Percentiles rank a stretch among this genome's conserved stretches.
Conservation (phyloP, 2,113 vertebrate species). For the Ictalurus furcatus region DNA sequence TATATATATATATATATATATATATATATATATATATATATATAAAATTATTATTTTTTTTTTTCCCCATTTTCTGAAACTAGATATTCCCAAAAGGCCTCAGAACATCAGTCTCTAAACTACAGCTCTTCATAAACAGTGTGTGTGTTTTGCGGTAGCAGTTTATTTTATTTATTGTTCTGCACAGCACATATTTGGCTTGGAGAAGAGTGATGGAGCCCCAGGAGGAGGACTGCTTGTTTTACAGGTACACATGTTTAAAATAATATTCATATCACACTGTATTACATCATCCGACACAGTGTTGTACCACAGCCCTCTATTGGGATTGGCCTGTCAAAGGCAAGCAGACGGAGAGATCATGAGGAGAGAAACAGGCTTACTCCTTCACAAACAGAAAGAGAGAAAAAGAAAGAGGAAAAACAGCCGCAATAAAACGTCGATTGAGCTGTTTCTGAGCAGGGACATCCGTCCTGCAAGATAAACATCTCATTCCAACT, state of each 20-base stretch:
- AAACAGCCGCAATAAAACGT: slow-evolving; percentile 11
- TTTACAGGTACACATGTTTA: slow-evolving; percentile 1
- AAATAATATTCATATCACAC: slow-evolving; percentile 8
- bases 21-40: too few species aligned
- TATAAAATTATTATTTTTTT: too few species aligned
- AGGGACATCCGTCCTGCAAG: not conserved
- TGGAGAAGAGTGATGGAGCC: not conserved
- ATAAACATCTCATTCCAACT: slow-evolving; percentile 41
- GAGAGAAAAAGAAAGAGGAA: not conserved
- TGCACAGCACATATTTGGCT: not conserved
- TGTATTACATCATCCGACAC: not conserved
- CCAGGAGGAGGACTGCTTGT: not conserved
- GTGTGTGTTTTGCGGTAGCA: not conserved
- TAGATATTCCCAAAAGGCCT: not conserved
- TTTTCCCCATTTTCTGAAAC: not conserved
- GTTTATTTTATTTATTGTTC: not conserved
- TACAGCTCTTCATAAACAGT: not conserved
- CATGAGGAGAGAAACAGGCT: not conserved
- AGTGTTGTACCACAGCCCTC: not conserved
- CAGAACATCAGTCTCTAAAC: not conserved
- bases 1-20: too few species aligned
- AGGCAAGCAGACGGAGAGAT: not conserved
- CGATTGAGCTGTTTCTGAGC: slow-evolving; percentile 20
- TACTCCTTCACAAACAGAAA: not conserved
- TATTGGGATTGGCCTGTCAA: not conserved